These are phyloP conservation scores for Silvanus unidentatus DNA, from an alignment of 2,888 invertebrate genomes.

Conservation along the genomic window DNA sequence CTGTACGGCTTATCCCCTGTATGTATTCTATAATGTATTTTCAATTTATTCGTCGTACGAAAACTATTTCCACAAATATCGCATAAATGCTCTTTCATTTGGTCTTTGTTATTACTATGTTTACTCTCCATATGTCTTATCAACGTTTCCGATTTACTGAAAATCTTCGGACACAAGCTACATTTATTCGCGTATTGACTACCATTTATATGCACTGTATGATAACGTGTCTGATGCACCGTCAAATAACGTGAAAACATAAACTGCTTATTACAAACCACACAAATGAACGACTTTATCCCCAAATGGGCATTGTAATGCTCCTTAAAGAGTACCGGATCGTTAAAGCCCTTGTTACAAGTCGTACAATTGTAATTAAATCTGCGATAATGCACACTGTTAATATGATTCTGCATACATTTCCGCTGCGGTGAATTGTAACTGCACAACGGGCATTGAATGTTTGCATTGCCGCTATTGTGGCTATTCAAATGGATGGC, in stretches of 20 bases:
- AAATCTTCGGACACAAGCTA: conserved; percentile 36
- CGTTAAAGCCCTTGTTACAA: conserved; percentile 50
- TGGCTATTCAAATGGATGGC: conserved; percentile 36
- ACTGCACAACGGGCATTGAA: conserved; percentile 32
- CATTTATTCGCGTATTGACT: conserved; percentile 44
- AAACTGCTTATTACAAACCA: conserved; percentile 46
- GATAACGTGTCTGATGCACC: conserved; percentile 36
- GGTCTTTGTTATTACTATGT: conserved; percentile 18
- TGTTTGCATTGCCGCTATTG: conserved; percentile 22
- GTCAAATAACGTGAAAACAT: conserved; percentile 35
- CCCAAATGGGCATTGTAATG: conserved; percentile 46
- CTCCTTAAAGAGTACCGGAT: conserved; percentile 44
- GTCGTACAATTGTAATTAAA: conserved; percentile 47
- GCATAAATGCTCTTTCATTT: conserved; percentile 20
- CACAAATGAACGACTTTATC: conserved; percentile 44
- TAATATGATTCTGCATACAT: conserved; percentile 50
- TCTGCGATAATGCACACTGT: conserved; percentile 50
- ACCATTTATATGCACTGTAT: conserved; percentile 41
- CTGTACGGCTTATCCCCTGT: conserved; percentile 35
- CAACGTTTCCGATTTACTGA: conserved; percentile 38
- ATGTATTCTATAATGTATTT: conserved; percentile 31
- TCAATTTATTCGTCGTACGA: conserved; percentile 32
- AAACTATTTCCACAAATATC: conserved; percentile 37
- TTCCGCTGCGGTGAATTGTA: conserved; percentile 30
- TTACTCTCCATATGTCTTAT: conserved; percentile 47